phyloP scores from a whole-genome alignment of 2,888 invertebrate genomes.

The Euclidia mi region DNA sequence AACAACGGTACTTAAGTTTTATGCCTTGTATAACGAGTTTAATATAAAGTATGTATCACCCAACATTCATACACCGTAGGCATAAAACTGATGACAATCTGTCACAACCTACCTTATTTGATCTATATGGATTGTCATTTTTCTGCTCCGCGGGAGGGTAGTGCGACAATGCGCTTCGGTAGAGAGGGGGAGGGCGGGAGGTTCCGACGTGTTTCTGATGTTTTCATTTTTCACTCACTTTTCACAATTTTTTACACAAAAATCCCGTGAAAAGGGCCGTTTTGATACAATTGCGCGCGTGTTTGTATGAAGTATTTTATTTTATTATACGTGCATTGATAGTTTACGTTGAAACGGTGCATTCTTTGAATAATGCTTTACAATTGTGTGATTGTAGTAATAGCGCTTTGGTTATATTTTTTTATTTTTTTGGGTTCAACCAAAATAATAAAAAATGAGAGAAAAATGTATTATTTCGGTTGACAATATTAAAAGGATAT shows the following conservation, averaged over 20 bases:
- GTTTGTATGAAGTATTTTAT: constrained; percentile 42
- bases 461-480: no score
- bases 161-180: constrained; percentile 78
- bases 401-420: no score
- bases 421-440: no score
- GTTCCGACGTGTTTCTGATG: constrained; percentile 79
- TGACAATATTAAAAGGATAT: no score
- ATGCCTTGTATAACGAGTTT: no score
- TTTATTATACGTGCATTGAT: constrained; percentile 19
- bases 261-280: constrained; percentile 63
- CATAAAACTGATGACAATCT: not conserved
- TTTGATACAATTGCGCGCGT: constrained; percentile 62
- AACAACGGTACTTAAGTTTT: no score
- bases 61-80: not conserved
- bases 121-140: constrained; percentile 79
- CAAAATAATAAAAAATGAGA: no score
- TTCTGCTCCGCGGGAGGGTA: constrained; percentile 75
- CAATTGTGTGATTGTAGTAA: no score
- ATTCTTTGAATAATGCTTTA: no score
- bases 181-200: constrained; percentile 42
- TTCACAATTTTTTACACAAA: constrained; percentile 68
- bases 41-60: no score
- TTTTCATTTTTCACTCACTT: constrained; percentile 86
- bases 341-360: constrained; percentile 29
- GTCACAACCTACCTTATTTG: constrained; percentile 26